A percentile compares a stretch with the other conserved stretches of the same genome.
These are phyloP conservation scores for Drosophila triauraria DNA, from an alignment of 1,140 invertebrate genomes.

Conservation along the genomic window DNA sequence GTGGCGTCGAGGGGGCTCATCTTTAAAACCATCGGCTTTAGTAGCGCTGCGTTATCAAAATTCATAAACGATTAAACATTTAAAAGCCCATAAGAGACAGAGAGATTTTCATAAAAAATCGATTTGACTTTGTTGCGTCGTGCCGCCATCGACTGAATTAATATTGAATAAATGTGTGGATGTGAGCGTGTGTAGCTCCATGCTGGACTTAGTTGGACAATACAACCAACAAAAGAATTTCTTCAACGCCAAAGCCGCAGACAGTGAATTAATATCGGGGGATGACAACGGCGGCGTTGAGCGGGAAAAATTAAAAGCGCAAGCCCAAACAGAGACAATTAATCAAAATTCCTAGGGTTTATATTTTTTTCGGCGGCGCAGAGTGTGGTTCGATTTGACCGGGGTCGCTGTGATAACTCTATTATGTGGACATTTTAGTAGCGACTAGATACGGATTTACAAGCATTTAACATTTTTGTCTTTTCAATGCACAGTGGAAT, in stretches of 20 bases:
- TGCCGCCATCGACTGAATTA: constrained; percentile 45
- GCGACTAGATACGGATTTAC: constrained; percentile 73
- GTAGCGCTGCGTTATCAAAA: constrained; percentile 70
- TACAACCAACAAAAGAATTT: constrained; percentile 72
- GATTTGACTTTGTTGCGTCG: constrained; percentile 75
- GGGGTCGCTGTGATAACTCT: constrained; percentile 64
- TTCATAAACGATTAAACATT: constrained; percentile 83
- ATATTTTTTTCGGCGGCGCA: not conserved
- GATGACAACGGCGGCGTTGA: constrained; percentile 47
- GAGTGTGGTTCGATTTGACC: constrained; percentile 29
- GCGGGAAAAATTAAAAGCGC: constrained; percentile 75
- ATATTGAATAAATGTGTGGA: constrained; percentile 62
- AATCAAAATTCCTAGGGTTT: constrained; percentile 64
- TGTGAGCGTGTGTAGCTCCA: constrained; percentile 18
- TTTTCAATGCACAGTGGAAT: not conserved
- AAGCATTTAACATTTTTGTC: constrained; percentile 65
- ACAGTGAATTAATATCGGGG: constrained; percentile 62
- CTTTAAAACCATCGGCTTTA: constrained; percentile 42
- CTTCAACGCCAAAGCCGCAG: constrained; percentile 68
- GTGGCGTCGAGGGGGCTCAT: not conserved
- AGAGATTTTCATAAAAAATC: constrained; percentile 80
- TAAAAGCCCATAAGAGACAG: constrained; percentile 78
- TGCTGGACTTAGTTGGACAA: constrained; percentile 52
- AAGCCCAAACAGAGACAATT: constrained; percentile 70
- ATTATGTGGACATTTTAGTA: constrained; percentile 75